Base-by-base conservation (phyloP, 2,888 invertebrate species). In the Lasioglossum morio region DNA sequence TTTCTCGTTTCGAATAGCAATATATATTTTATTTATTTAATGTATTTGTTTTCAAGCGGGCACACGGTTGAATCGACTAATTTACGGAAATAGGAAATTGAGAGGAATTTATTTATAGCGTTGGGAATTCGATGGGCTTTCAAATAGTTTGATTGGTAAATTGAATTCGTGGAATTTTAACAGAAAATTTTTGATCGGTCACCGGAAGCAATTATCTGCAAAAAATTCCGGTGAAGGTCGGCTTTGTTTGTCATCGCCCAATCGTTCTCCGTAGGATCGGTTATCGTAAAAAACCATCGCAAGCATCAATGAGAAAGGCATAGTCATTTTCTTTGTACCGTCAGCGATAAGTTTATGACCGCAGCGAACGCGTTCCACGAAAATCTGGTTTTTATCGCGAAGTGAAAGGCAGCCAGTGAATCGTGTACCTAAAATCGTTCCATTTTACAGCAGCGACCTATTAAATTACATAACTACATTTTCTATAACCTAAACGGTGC, bases 401-500 rank as follows among this genome's bases (percentile, higher is more conserved):
- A 40, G 40, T 69, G 69, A 69, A 69, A 69, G 34, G 69, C 69
- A 23, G 40, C 8, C 69, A 23, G 69, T 40, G 69, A 69, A 69
- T 40, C 10, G 69, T 37, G 14, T 4, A n/a, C 69, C 34, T 40
- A 37, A 69, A 69, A 69, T 69, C 37, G 69, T 69, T 69, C 69
- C n/a, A 69, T 69, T 69, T 69, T 37, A 23, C 10, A n/a, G 34
- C 40, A 12, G 12, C 40, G 23, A n/a, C n/a, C 37, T 69, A 40
- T 37, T 34, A 69, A 69, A 69, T 69, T 69, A 12, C 40, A 40
- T 37, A 69, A 69, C 40, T n/a, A 0, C n/a, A 37, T 69, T 69
- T 69, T 69, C 40, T 37, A 69, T 69, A n/a, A 34, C 12, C 37
- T 10, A 37, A n/a, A 0, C 23, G 40, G 37, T 40, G 0, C 69